These are phyloP conservation scores for Epinephelus lanceolatus DNA, from an alignment of 2,113 vertebrate genomes.

Conservation along the genomic window DNA sequence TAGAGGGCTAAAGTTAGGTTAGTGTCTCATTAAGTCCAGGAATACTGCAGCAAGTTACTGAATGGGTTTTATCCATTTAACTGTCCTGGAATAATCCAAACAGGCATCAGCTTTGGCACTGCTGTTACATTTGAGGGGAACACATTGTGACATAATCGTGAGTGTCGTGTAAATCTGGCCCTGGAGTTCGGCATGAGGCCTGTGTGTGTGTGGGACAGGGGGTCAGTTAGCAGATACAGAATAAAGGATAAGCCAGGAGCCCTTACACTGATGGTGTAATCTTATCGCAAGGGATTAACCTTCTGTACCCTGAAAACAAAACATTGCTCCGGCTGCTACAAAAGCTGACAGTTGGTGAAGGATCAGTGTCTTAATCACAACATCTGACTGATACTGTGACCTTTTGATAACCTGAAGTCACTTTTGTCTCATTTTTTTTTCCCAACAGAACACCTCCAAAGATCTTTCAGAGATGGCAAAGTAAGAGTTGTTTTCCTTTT, in stretches of 20 bases:
- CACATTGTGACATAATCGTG: conserved; percentile 28
- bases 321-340: conserved; percentile 12
- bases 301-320: conserved; percentile 24
- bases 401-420: background rate
- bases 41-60: conserved; percentile 14
- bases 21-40: conserved; percentile 18
- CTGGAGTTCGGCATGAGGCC: background rate
- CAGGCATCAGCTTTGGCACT: background rate
- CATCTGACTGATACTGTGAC: conserved; percentile 11
- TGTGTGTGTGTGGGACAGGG: conserved; percentile 1
- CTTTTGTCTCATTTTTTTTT: conserved; percentile 12
- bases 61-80: conserved; percentile 45
- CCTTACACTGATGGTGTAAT: conserved; percentile 65
- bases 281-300: conserved; percentile 72
- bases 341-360: conserved; percentile 9
- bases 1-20: conserved; percentile 2
- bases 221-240: too few relatives aligned
- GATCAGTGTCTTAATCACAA: conserved; percentile 25
- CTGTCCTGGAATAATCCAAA: conserved; percentile 28
- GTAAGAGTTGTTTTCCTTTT: conserved; percentile 59
- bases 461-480: conserved; percentile 71
- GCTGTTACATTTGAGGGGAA: conserved; percentile 3
- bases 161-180: conserved; percentile 18
- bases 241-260: conserved; percentile 15
- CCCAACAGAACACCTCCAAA: conserved; percentile 40